Evolutionary conservation across 2,113 vertebrate genomes (phyloP).

Genomic region (Thamnophis sirtalis): DNA sequence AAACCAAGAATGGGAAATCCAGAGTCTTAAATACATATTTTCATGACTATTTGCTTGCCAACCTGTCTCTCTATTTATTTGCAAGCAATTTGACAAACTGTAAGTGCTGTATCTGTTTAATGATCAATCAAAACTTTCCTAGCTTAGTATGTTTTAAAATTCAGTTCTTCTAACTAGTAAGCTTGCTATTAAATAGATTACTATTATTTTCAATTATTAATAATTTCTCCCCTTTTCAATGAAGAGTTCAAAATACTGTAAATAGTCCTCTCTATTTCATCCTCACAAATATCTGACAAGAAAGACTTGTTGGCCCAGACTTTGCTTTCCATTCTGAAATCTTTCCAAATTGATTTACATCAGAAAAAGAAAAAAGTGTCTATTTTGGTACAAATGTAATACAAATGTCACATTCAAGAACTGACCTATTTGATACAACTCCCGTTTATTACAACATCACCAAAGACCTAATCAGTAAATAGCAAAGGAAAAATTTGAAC

Average conservation of each 20-base stretch:
- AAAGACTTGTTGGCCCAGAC: background rate
- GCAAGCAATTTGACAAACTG: background rate
- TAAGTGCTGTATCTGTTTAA: background rate
- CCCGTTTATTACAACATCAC: background rate
- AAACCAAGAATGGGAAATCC: background rate
- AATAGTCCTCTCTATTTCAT: background rate
- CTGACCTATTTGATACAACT: background rate
- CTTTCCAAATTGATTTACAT: background rate
- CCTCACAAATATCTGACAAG: background rate
- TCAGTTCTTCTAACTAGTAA: background rate
- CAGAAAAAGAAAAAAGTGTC: background rate
- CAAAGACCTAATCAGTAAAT: background rate
- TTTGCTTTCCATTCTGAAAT: background rate
- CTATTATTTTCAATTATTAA: background rate
- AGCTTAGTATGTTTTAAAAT: background rate
- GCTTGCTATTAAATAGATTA: background rate
- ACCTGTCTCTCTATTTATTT: background rate
- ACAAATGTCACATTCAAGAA: background rate
- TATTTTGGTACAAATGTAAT: background rate
- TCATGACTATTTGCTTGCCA: background rate
- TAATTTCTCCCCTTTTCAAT: background rate
- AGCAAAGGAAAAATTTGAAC: background rate
- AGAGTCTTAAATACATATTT: background rate
- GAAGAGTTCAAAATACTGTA: background rate
- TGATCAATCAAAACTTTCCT: background rate